phyloP scores from a whole-genome alignment of 2,113 vertebrate species.

The Pithys albifrons region DNA sequence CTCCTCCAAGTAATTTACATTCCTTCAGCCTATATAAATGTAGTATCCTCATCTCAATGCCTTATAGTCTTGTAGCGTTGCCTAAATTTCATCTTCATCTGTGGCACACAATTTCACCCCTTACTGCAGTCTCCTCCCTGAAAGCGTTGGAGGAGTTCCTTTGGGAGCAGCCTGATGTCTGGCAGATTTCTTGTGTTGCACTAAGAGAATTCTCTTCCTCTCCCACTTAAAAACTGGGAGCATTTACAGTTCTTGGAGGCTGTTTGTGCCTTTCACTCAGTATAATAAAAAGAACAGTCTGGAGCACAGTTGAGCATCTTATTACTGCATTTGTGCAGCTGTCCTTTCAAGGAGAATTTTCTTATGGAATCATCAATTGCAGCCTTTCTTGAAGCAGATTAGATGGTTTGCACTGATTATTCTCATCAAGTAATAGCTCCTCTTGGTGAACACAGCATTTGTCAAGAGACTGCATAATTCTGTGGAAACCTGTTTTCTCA shows the following conservation, averaged over 20 bases:
- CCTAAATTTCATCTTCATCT: not conserved
- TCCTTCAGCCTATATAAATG: not conserved
- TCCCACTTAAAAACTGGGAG: not conserved
- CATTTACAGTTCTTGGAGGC: not conserved
- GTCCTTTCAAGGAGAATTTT: conserved; percentile 27
- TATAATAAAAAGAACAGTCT: not conserved
- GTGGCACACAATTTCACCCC: not conserved
- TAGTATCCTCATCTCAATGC: not conserved
- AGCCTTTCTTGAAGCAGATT: not conserved
- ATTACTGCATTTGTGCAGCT: not conserved
- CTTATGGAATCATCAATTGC: not conserved
- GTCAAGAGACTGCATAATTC: conserved; percentile 37
- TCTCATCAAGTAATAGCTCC: not conserved
- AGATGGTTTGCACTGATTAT: not conserved
- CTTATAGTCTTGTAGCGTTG: not conserved
- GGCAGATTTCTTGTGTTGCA: not conserved
- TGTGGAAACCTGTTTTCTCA: not conserved
- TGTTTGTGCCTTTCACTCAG: not conserved
- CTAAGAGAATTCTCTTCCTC: not conserved
- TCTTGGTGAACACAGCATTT: not conserved
- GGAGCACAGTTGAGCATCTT: not conserved
- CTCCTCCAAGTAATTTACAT: not conserved
- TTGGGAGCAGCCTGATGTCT: not conserved
- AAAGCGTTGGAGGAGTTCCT: not conserved
- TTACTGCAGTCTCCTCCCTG: not conserved